Evolutionary conservation across 2,113 vertebrate genomes (phyloP).

Genomic region (Seriola dumerili): DNA sequence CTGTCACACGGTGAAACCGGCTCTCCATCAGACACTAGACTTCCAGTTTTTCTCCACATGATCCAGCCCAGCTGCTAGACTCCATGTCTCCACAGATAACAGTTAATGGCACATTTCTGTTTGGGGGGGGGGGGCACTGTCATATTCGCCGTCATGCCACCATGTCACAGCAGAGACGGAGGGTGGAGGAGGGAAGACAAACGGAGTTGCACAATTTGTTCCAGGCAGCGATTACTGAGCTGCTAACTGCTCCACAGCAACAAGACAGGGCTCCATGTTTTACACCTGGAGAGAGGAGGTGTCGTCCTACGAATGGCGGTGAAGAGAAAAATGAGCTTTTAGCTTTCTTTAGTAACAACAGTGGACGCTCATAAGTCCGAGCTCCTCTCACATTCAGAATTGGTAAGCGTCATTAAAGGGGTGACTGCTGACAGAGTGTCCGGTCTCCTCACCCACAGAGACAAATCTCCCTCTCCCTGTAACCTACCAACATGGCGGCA

Average conservation of each 20-base stretch:
- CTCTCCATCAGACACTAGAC: background rate
- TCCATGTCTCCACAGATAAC: slow-evolving; percentile 34
- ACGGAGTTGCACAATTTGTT: slow-evolving; percentile 32
- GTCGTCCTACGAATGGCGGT: too few relatives aligned
- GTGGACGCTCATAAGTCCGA: too few relatives aligned
- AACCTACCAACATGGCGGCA: too few relatives aligned
- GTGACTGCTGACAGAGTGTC: too few relatives aligned
- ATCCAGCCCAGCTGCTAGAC: slow-evolving; percentile 24
- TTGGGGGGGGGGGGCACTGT: slow-evolving; percentile 19
- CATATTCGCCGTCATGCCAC: slow-evolving; percentile 28
- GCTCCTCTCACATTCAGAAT: too few relatives aligned
- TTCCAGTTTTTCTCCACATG: background rate
- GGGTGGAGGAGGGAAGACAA: slow-evolving; percentile 13
- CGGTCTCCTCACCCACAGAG: too few relatives aligned
- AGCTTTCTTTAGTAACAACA: too few relatives aligned
- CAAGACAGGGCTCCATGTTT: background rate
- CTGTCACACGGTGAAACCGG: background rate
- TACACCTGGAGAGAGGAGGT: too few relatives aligned
- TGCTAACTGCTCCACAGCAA: background rate
- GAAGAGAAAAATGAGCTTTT: too few relatives aligned
- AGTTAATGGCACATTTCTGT: slow-evolving; percentile 36
- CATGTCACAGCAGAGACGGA: slow-evolving; percentile 12
- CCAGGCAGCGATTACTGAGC: slow-evolving; percentile 20
- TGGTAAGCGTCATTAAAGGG: too few relatives aligned
- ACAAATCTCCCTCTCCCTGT: too few relatives aligned